Evolutionary conservation across 2,888 invertebrate species (phyloP), one percentile per base, ranked within the genome.

Genomic region (Drosophila kanekoi): DNA sequence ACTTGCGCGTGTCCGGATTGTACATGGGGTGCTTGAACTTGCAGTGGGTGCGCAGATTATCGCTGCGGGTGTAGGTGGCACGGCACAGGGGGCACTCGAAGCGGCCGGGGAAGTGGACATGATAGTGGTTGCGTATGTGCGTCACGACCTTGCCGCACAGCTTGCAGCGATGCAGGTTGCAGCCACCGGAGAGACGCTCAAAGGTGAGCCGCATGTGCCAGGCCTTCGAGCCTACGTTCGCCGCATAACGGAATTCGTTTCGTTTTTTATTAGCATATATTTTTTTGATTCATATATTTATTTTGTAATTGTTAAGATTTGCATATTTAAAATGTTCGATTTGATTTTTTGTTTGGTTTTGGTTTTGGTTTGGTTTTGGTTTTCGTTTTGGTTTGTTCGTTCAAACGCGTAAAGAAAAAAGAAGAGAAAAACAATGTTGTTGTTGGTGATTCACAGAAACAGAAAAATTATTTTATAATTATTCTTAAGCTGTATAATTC

Each of bases 121-220:
- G 97, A 94, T 97, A 97, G 95, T 97, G 97, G 95, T 97, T 97
- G 93, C 97, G 95, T 94, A 97, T 97, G 95, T 97, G 97, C 93
- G 97, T 97, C 94, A 97, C 97, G 94, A 97, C 96, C 95, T 97
- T 97, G 94, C 97, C 97, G 94, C 97, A 97, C 94, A 97, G 95
- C 95, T 97, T 97, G 95, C 97, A 97, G 93, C 96, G 96, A 95
- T 97, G 97, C 94, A 96, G 96, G 95, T 97, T 97, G 93, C 96
- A 96, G 94, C 96, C 96, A 94, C 97, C 97, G 93, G 96, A 96
- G 94, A 97, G 95, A 92, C 97, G 96, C 95, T 97, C 97, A 95
- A 97, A 97, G 94, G 97, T 97, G 94, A 97, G 96, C 94, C 97
- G 96, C 97, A 97, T 97, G 95, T 97, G 97, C 96, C 97, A 97